Evolutionary conservation across 1,140 invertebrate species (phyloP), one percentile per base, ranked within the genome.

Genomic region (Euura lappo): DNA sequence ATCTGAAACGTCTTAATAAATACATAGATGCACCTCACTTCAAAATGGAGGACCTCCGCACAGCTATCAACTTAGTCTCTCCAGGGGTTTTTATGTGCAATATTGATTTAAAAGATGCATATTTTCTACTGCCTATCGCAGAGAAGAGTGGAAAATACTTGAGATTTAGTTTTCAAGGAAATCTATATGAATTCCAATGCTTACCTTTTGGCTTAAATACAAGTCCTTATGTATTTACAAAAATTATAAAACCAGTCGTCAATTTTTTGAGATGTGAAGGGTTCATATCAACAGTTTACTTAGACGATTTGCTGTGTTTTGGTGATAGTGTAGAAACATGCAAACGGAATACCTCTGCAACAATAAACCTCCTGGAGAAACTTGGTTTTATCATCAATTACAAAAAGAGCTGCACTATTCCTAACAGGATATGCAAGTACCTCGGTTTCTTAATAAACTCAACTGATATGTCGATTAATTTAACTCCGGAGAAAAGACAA

Each of bases 291-390:
- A 65, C 69, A 10, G 51, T 76, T 45, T 76, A 76, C 28, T 43
- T 76, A 44, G 75, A 76, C 65, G 75, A 76, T 46, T 47, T 76
- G 3, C 47, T 73, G 28, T 65, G 66, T 42, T 68, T 73, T 2
- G 79, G 13, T 75, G 76, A n/a, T n/a, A 76, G 10, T 44, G 78
- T 42, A 78, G 81, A 43, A 70, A 78, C 11, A 65, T 82, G n/a
- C 77, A 11, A 51, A 51, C 6, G 11, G 11, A 7, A 6, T 11
- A 6, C 11, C 2, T 43, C 45, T 28, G 4, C 6, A 4, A 11
- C 65, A 1, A 13, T 45, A 8, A 69, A 69, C 44, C 6, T 45
- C n/a, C 44, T 74, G n/a, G 73, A 74, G 44, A 4, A 10, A 4
- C 28, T 74, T n/a, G 73, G 71, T n/a, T 75, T 73, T 51, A 69